Conservation (phyloP, 2,113 vertebrate species). For the Synchiropus splendidus region DNA sequence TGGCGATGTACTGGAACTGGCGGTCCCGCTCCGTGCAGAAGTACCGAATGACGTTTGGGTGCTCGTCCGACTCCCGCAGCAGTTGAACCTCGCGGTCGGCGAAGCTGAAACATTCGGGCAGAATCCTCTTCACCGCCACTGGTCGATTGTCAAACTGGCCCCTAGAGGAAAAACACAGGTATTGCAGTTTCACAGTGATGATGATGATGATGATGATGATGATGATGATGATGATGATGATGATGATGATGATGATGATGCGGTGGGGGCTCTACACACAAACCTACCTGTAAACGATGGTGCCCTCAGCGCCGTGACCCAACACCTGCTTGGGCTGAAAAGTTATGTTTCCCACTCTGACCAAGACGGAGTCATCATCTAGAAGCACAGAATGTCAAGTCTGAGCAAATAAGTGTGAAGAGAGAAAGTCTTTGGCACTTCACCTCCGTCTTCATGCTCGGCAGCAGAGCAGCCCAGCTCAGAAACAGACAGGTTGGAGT, state of each 20-base stretch:
- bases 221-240: too few relatives aligned
- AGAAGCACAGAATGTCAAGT: not conserved
- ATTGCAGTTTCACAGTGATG: too few relatives aligned
- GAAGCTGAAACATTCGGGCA: conserved; percentile 95
- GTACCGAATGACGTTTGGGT: conserved; percentile 94
- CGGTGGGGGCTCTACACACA: not conserved
- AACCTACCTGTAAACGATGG: conserved; percentile 90
- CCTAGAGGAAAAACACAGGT: conserved; percentile 59
- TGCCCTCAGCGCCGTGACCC: conserved; percentile 94
- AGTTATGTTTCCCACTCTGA: conserved; percentile 85
- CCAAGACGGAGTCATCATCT: conserved; percentile 75
- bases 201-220: too few relatives aligned
- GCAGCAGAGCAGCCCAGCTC: conserved; percentile 68
- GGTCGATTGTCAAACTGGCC: conserved; percentile 87
- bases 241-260: too few relatives aligned
- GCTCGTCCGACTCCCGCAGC: conserved; percentile 89
- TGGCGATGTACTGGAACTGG: conserved; percentile 98
- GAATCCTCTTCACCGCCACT: conserved; percentile 93
- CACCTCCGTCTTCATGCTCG: conserved; percentile 85
- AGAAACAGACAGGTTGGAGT: conserved; percentile 77
- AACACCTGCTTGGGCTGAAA: conserved; percentile 85
- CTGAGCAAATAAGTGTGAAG: too few relatives aligned
- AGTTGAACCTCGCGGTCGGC: conserved; percentile 92
- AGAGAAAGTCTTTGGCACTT: not conserved
- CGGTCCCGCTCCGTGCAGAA: conserved; percentile 94